A percentile compares a stretch with the other conserved stretches of the same genome.
Evolutionary conservation across 2,113 vertebrate species (phyloP).

Genomic region (Bufo bufo): DNA sequence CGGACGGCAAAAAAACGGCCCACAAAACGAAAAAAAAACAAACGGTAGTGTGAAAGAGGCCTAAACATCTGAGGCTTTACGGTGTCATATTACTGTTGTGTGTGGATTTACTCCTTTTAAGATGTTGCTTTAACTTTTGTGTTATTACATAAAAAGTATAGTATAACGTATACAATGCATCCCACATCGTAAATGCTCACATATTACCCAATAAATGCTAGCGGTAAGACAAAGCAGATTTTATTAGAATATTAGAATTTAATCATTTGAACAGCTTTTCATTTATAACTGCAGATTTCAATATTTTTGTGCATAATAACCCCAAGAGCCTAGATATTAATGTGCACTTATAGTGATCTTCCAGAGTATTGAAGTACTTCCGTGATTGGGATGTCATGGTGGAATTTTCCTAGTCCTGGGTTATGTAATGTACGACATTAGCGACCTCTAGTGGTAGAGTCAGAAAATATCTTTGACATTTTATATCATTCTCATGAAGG

Average conservation of each 20-base stretch:
- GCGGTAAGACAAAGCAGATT: too few species aligned
- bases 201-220: too few species aligned
- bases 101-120: too few species aligned
- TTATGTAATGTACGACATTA: neutral
- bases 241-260: neutral
- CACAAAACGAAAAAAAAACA: too few species aligned
- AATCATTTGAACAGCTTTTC: neutral
- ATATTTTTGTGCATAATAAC: neutral
- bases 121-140: too few species aligned
- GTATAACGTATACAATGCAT: too few species aligned
- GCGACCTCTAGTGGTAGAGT: constrained; percentile 11
- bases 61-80: too few species aligned
- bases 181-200: too few species aligned
- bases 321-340: neutral
- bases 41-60: too few species aligned
- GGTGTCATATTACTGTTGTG: too few species aligned
- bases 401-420: neutral
- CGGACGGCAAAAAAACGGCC: too few species aligned
- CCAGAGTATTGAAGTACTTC: neutral
- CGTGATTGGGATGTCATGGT: neutral
- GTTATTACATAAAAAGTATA: too few species aligned
- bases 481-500: neutral
- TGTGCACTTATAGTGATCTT: neutral
- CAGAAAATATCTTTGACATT: neutral
- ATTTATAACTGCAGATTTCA: neutral